Evolutionary conservation across 2,113 vertebrate genomes (phyloP), one percentile per base, ranked within the genome.

Genomic region (Cygnus atratus): DNA sequence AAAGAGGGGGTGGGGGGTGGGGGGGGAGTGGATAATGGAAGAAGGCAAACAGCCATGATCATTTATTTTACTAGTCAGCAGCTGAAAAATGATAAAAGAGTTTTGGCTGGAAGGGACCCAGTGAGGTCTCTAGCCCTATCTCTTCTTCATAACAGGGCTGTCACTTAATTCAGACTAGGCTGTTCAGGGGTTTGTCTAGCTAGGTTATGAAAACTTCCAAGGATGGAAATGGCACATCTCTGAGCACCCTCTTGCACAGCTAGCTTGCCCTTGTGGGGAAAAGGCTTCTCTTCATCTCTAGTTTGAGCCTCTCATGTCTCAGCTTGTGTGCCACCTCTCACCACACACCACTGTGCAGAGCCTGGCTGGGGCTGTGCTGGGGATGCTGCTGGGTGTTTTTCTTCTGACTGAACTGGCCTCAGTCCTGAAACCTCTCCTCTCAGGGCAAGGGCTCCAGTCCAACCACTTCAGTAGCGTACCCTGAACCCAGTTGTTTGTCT

Each of bases 361-460:
- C 18, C 25, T 1, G 0, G 6, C 6, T 66, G 11, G 2, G 66
- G 28, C 9, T 59, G 11, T 55, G 3, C 15, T 67, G 14, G 26
- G 4, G 24, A 28, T n/a, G 18, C 14, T 54, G 6, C 5, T 58
- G 25, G 5, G 10, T 50, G 9, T 1, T 22, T 4, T 77, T 79
- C 25, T 76, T 10, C 21, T 24, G 46, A 33, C 2, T 65, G 17
- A 65, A 84, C 4, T 9, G 63, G 11, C 1, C 14, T 7, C 2
- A 3, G 9, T 68, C 10, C 21, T 26, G 72, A 3, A 37, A 6
- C 6, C 6, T 33, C 7, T 62, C 8, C 3, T 66, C 3, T 1
- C 12, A 25, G 12, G 16, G 11, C 52, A 86, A 58, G 31, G 14
- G 3, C 10, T 84, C 35, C 0, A 12, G 22, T 5, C 4, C 31